Evolutionary conservation across 1,140 invertebrate species (phyloP), one percentile per base, ranked within the genome.

Genomic region (Leguminivora glycinivorella): DNA sequence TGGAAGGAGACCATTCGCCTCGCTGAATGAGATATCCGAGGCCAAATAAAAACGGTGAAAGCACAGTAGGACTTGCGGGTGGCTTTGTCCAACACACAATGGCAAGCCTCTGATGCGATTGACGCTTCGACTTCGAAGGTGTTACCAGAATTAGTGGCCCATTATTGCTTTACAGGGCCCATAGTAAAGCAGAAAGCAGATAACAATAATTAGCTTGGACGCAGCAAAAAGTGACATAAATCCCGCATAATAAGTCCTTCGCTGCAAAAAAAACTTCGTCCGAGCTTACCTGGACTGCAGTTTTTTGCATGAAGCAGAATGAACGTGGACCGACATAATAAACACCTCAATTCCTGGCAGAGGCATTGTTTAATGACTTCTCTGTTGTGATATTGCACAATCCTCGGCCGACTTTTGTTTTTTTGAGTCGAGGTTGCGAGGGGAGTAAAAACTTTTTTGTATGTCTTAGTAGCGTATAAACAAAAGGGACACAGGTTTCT

Each of bases 371-470:
- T 90, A 89, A 89, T 90, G 87, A 91, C 82, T 87, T 82, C 83
- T 89, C 84, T 88, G 86, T 89, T 89, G 88, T 91, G 89, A 91
- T 89, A 83, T 91, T 91, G 88, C 87, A 91, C 89, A 91, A 91
- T 89, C 78, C 80, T 82, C 75, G 80, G 69, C 72, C 79, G 83
- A 71, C 71, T 83, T 52, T 72, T 69, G 67, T 79, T 85, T 90
- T 91, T 88, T 81, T 73, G 56, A 73, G 72, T 70, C 75, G 70
- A 77, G 76, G 75, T 84, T 82, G 84, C 78, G 76, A 83, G 83
- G 83, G 83, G 85, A 83, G 84, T 85, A 84, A 84, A 79, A 84
- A 24, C 79, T 87, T 89, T 72, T 89, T 84, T 85, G 82, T 85
- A 85, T 80, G 79, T 81, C 77, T 84, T 91, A 83, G 88, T 91